These are phyloP conservation scores for Hydraecia micacea DNA, from an alignment of 2,888 invertebrate genomes.

Conservation along the genomic window DNA sequence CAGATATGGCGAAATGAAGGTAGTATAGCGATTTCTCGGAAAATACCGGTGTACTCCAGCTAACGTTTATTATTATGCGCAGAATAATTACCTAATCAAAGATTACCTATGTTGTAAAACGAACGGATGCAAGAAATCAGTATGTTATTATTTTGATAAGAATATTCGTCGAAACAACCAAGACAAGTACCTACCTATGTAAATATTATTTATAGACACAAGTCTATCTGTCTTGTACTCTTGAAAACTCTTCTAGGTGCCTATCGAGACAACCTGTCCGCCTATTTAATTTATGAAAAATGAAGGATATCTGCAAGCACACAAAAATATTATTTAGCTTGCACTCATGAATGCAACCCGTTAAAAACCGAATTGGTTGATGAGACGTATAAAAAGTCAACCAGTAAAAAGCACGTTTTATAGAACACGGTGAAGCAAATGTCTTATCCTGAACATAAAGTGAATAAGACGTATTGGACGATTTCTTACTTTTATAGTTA, in stretches of 20 bases:
- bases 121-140: background rate
- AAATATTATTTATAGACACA: constrained; percentile 19
- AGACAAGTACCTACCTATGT: constrained; percentile 12
- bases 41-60: background rate
- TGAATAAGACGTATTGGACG: too few relatives aligned
- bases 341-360: background rate
- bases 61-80: background rate
- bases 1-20: constrained; percentile 2
- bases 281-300: background rate
- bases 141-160: constrained; percentile 46
- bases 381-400: background rate
- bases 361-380: background rate
- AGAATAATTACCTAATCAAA: background rate
- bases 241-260: background rate
- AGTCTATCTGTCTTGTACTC: constrained; percentile 13
- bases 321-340: background rate
- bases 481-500: too few relatives aligned
- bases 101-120: constrained; percentile 3
- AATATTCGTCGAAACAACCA: constrained; percentile 6
- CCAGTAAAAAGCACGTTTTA: background rate
- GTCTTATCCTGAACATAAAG: background rate
- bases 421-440: background rate
- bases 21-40: background rate
- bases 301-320: background rate
- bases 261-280: background rate